phyloP scores from a whole-genome alignment of 2,888 invertebrate genomes.

The Chirona hameri region DNA sequence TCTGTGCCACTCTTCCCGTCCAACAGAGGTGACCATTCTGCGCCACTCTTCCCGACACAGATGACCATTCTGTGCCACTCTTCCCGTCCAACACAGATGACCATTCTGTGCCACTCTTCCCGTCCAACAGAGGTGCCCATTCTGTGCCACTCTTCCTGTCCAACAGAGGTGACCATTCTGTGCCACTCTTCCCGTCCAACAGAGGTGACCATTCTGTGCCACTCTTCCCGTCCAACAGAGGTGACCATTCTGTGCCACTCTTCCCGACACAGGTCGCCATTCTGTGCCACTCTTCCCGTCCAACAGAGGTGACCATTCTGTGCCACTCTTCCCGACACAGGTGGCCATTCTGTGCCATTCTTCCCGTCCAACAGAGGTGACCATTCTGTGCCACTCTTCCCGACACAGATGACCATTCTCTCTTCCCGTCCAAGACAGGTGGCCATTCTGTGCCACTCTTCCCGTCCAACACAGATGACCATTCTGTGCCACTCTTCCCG shows the following conservation, averaged over 20 bases:
- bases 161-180: neutral
- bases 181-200: constrained; percentile 38
- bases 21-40: neutral
- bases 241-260: constrained; percentile 7
- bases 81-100: no score
- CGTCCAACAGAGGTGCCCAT: constrained; percentile 58
- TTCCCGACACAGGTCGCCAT: constrained; percentile 59
- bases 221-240: no score
- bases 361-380: no score
- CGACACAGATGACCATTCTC: no score
- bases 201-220: no score
- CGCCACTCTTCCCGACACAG: constrained; percentile 46
- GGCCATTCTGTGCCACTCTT: constrained; percentile 26
- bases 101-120: constrained; percentile 34
- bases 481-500: no score
- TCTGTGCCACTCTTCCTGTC: no score
- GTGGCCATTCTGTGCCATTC: no score
- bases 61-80: no score
- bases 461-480: constrained; percentile 59
- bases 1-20: no score
- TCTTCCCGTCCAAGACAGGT: no score
- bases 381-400: constrained; percentile 34
- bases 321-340: constrained; percentile 50
- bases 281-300: no score
- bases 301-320: neutral